Base-by-base conservation (phyloP, 2,113 vertebrate genomes). In the Alces alces region DNA sequence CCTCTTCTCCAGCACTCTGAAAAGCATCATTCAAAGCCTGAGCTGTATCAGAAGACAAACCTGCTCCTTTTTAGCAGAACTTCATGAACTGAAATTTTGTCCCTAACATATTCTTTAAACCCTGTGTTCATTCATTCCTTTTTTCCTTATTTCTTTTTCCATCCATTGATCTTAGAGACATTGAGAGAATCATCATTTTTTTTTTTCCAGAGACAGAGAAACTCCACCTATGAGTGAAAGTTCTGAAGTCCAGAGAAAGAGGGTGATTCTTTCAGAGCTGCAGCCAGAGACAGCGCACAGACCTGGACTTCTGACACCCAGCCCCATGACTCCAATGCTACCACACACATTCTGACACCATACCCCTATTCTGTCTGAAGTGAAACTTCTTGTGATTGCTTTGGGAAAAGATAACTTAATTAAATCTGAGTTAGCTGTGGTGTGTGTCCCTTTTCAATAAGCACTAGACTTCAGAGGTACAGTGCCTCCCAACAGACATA, bases 241-340 rank as follows among this genome's bases (percentile, higher is more conserved):
- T n/a, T 57, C 50, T 73, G 7, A 86, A 52, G 80, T 28, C 80
- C 57, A 87, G 61, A 66, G 39, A 61, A 64, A 47, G 45, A 64
- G 84, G 60, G 54, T 39, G 21, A 47, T 27, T 43, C 14, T 28
- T 36, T 16, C 47, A 82, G 80, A 14, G 93, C 57, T 36, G 28
- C 11, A 30, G 58, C 25, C 17, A 2, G 25, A 0, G 33, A 47
- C 36, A 30, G 28, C 36, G n/a, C 16, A 9, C 4, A 83, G 30
- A 27, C 47, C 30, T 14, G 10, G 30, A n/a, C 54, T 57, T 57
- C 61, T 16, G 47, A 78, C 2, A 19, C n/a, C 54, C 12, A 76
- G 45, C 6, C 19, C 36, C 47, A 6, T 2, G 19, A 30, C n/a
- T 30, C 55, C 15, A 8, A 3, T 0, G 9, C 43, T 13, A 2